Base-by-base conservation (phyloP, 2,888 invertebrate genomes). In the Drosophila vallismaia region DNA sequence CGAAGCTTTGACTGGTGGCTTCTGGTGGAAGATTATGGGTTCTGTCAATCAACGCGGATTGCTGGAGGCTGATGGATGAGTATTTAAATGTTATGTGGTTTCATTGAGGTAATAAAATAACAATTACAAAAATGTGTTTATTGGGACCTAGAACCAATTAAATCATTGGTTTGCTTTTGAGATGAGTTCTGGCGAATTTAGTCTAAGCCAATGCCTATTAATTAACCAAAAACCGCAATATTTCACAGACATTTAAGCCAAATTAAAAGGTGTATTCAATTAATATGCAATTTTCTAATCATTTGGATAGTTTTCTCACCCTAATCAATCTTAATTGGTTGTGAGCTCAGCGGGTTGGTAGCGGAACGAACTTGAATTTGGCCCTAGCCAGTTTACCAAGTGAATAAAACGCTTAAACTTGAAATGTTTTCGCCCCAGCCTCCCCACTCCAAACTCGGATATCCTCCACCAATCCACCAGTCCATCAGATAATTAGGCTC, bases 401-500 rank as follows among this genome's bases (percentile, higher is more conserved):
- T 36, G n/a, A 36, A 10, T 10, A 7, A 49, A 9, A 49, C 12
- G 38, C n/a, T 10, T 28, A 24, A 48, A 44, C 48, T 40, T 10
- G 40, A 8, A 45, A 51, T 31, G 14, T 12, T 31, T 24, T 24
- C 19, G 40, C 40, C 36, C 36, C 36, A 33, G 14, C 33, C 19
- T 19, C 19, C 50, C 36, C 64, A 19, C 45, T 33, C 33, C n/a
- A 33, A 44, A 49, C 19, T 19, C 19, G 50, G 56, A 64, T 56
- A 50, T 50, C 29, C 42, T 10, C 45, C 26, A 53, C 8, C 24
- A 10, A 9, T 10, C 19, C 19, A 44, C 8, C 24, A 10, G 24
- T 10, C 19, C 19, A 44, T 24, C 19, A 62, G 56, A 68, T 75
- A 80, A 77, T 79, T 76, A 75, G 59, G 40, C 62, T 52, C 36